Base-by-base conservation (phyloP, 2,113 vertebrate species). In the Pogona vitticeps region DNA sequence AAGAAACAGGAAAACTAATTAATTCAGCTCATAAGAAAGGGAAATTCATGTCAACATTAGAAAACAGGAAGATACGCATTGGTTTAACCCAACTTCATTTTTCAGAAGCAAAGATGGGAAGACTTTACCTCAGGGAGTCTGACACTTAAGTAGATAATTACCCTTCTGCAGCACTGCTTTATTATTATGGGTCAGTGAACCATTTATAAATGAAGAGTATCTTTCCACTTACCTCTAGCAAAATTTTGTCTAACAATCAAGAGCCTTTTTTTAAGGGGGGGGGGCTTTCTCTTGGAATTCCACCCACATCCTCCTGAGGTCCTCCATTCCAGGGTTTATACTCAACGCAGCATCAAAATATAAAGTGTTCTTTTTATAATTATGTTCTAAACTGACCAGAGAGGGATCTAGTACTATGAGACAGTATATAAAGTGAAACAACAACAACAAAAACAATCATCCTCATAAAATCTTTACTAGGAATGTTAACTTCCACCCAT, bases 61-160 rank as follows among this genome's bases (percentile, higher is more conserved):
- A 94, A 92, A 89, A 67, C 33, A 94, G 92, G 89, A 89, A 94
- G 95, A 92, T 73, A 87, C 90, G 87, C 92, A 90, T 95, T 96
- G 26, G 31, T 95, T 94, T 95, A 93, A 96, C 95, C 90, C 26
- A 86, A 94, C 93, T 91, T 94, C 94, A 95, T 96, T 96, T 96
- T 95, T 95, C 92, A 95, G 91, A 90, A 94, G 87, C 86, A 90
- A 90, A 92, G 88, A 95, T 94, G 84, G 88, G 94, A 94, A 94
- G 92, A 82, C 88, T 91, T 94, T 84, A 94, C 92, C 94, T 95
- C 79, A 88, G 94, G 95, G 92, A 89, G 93, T 92, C 94, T 92
- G 92, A 96, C 95, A 93, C 94, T 96, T 95, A 95, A 94, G 95
- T 94, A 96, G 95, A 96, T 96, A 96, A 97, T 96, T 96, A 95